A percentile compares a stretch with the other conserved stretches of the same genome.
Conservation (phyloP, 2,797 vertebrate species). For the Phrynocephalus vlangalii region DNA sequence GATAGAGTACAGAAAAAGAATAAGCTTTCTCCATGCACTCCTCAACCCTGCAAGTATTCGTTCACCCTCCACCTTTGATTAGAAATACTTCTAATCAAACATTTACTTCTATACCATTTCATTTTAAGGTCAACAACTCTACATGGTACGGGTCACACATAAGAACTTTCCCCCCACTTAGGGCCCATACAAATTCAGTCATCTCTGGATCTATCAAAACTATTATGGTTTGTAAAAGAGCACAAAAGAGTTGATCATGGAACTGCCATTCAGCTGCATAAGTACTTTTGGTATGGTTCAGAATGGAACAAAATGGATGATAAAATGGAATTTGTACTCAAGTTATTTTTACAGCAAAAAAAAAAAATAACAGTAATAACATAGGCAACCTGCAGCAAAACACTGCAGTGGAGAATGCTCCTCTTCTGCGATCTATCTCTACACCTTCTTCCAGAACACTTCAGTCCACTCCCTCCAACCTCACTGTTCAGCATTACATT, state of each 20-base stretch:
- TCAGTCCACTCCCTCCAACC: neutral
- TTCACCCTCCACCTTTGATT: neutral
- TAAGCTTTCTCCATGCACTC: neutral
- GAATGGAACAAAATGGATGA: neutral
- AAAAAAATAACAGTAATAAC: neutral
- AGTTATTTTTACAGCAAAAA: neutral
- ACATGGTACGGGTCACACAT: neutral
- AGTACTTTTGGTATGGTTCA: neutral
- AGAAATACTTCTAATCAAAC: neutral
- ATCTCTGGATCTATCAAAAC: neutral
- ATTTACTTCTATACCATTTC: neutral
- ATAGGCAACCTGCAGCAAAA: neutral
- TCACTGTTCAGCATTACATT: neutral
- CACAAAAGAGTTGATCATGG: neutral
- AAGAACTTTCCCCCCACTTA: neutral
- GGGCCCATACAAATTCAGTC: neutral
- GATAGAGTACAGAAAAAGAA: neutral
- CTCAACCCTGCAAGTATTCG: neutral
- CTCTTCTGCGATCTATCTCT: neutral
- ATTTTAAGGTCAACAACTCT: neutral
- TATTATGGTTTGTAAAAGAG: neutral
- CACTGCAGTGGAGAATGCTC: too few relatives aligned
- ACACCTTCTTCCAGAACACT: neutral
- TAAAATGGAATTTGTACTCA: neutral
- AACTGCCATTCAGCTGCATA: neutral